Evolutionary conservation across 2,888 invertebrate species (phyloP).

Genomic region (Lissonota sp.): DNA sequence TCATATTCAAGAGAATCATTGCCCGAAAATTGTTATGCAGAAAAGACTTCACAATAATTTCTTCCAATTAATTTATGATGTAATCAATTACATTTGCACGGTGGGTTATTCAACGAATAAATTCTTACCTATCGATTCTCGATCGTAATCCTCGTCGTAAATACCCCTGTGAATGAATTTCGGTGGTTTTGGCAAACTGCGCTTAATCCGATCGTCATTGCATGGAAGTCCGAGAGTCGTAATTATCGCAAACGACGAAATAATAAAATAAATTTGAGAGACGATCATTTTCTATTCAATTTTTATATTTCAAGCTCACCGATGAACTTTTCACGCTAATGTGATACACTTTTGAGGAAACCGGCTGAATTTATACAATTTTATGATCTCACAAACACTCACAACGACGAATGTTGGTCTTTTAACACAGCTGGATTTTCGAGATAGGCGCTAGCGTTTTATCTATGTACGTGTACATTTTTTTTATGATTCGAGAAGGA

Average conservation of each 20-base stretch:
- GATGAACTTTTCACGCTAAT: constrained; percentile 2
- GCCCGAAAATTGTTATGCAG: too few species aligned
- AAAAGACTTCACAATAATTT: too few species aligned
- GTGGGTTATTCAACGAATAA: neutral
- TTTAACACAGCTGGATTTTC: constrained; percentile 21
- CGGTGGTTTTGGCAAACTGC: constrained; percentile 67
- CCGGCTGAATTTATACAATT: constrained; percentile 7
- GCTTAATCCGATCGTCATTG: constrained; percentile 47
- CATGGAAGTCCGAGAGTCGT: constrained; percentile 41
- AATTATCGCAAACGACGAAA: constrained; percentile 21
- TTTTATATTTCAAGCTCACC: neutral
- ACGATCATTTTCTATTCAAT: constrained; percentile 30
- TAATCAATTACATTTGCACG: too few species aligned
- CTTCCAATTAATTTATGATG: neutral
- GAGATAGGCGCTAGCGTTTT: constrained; percentile 8
- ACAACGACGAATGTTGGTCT: neutral
- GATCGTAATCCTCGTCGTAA: constrained; percentile 67
- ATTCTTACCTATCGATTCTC: constrained; percentile 70
- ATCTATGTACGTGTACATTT: neutral
- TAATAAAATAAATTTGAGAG: constrained; percentile 17
- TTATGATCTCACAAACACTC: neutral
- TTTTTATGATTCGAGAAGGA: neutral
- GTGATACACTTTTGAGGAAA: constrained; percentile 8
- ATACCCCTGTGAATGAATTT: constrained; percentile 67
- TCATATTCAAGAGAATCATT: too few species aligned